phyloP scores from a whole-genome alignment of 2,797 vertebrate species.

The Glyptemys insculpta region DNA sequence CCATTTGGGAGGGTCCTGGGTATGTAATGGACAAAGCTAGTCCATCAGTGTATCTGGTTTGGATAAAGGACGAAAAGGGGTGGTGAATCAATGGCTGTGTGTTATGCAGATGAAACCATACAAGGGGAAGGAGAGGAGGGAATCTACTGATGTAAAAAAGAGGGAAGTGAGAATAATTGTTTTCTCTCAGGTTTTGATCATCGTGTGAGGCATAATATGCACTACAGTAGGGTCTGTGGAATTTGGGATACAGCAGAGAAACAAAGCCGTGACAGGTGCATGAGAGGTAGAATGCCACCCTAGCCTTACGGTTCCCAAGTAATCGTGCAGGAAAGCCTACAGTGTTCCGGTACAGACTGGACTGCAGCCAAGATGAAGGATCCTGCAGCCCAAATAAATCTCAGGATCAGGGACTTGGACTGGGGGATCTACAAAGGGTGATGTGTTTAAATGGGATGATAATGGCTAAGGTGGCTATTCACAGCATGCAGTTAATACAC shows the following conservation, averaged over 20 bases:
- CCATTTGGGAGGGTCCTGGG: neutral
- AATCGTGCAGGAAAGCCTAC: too few species aligned
- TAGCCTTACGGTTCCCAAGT: neutral
- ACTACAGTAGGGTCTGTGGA: neutral
- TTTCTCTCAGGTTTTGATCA: neutral
- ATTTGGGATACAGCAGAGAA: neutral
- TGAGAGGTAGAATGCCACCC: neutral
- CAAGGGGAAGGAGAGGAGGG: neutral
- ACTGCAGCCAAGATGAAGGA: too few species aligned
- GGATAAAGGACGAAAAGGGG: neutral
- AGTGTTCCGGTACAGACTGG: too few species aligned
- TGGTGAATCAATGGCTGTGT: neutral
- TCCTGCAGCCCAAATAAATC: too few species aligned
- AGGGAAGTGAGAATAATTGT: neutral
- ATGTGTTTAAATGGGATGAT: too few species aligned
- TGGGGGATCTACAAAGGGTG: too few species aligned
- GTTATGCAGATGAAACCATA: neutral
- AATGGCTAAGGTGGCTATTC: too few species aligned
- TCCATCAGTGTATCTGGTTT: neutral
- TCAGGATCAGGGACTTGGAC: too few species aligned
- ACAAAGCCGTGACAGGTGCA: neutral
- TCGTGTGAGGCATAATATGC: neutral
- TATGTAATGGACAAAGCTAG: neutral
- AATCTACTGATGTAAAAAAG: neutral
- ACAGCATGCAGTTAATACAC: too few species aligned